These are phyloP conservation scores for Varanus komodoensis DNA, from an alignment of 2,113 vertebrate genomes.

Conservation along the genomic window DNA sequence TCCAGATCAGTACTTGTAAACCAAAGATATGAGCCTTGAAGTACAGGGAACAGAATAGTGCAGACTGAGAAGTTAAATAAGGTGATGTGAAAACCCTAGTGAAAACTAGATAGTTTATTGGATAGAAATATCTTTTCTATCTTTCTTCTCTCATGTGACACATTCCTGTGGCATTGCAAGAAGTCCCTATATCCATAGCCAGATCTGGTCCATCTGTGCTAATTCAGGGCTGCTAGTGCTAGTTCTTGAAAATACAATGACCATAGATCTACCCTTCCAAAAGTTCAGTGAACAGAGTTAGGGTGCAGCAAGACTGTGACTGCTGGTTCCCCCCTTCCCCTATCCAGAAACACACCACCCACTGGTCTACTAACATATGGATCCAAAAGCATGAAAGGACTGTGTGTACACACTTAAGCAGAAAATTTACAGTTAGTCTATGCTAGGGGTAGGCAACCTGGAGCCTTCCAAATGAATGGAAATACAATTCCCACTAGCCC, in stretches of 20 bases:
- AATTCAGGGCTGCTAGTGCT: not conserved
- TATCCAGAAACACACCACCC: not conserved
- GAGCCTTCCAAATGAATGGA: too few species aligned
- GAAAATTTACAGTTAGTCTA: not conserved
- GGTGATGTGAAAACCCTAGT: not conserved
- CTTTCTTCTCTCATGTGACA: not conserved
- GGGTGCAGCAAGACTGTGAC: not conserved
- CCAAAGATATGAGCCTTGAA: not conserved
- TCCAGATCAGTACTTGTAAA: not conserved
- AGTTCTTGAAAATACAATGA: not conserved
- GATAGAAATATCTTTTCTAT: not conserved
- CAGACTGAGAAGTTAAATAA: slow-evolving; percentile 4
- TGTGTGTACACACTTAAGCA: not conserved
- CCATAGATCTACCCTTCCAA: not conserved
- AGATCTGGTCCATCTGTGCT: not conserved
- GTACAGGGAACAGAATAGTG: not conserved
- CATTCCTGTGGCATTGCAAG: not conserved
- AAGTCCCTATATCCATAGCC: not conserved
- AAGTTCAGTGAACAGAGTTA: not conserved
- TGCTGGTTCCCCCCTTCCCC: not conserved
- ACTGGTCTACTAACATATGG: not conserved
- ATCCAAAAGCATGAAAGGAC: not conserved
- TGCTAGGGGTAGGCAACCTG: not conserved
- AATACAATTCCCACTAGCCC: too few species aligned
- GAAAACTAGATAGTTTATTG: not conserved